Conservation (phyloP, 2,888 invertebrate genomes). For the Drosophila vallismaia region DNA sequence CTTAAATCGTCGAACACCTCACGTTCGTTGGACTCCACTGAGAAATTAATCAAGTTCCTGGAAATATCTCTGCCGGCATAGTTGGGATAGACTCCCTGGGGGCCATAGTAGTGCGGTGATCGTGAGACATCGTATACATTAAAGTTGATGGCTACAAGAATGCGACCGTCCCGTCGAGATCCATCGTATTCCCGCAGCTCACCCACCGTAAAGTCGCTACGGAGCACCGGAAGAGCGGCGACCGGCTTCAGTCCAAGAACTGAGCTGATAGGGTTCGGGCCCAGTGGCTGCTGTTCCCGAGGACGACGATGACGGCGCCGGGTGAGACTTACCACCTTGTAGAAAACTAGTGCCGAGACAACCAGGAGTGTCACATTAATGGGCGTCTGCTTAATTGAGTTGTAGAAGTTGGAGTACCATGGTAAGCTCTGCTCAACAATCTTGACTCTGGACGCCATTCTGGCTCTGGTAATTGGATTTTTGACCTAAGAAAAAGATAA, state of each 20-base stretch:
- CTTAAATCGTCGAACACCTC: conserved; percentile 44
- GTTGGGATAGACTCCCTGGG: conserved; percentile 47
- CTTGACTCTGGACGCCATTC: conserved; percentile 42
- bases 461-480: neutral
- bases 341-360: conserved; percentile 56
- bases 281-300: neutral
- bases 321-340: conserved; percentile 47
- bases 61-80: conserved; percentile 60
- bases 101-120: conserved; percentile 54
- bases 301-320: conserved; percentile 21
- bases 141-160: conserved; percentile 56
- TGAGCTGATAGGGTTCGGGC: neutral
- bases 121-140: conserved; percentile 54
- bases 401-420: conserved; percentile 53
- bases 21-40: conserved; percentile 7
- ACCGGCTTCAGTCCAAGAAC: neutral
- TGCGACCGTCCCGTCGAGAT: conserved; percentile 50
- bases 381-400: conserved; percentile 45
- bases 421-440: conserved; percentile 13
- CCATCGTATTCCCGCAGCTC: conserved; percentile 52
- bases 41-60: conserved; percentile 48
- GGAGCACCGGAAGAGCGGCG: conserved; percentile 16
- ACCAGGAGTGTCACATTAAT: conserved; percentile 44
- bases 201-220: conserved; percentile 47
- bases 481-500: neutral